phyloP scores from a whole-genome alignment of 2,113 vertebrate genomes.

The cattle (Bos taurus) region DNA sequence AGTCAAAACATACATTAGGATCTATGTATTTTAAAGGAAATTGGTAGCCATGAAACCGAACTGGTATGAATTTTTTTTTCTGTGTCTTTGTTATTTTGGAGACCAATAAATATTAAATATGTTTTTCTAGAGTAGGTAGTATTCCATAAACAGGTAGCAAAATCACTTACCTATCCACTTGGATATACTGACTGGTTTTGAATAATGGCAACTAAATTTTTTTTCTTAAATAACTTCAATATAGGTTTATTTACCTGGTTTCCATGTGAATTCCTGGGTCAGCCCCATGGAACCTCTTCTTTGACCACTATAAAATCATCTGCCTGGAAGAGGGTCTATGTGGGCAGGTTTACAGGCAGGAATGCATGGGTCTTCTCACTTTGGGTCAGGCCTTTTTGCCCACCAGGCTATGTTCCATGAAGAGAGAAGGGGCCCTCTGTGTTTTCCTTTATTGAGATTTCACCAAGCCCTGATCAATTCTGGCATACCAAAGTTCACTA shows the following conservation, averaged over 20 bases:
- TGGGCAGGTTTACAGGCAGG: neutral
- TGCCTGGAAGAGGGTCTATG: neutral
- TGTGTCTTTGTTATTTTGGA: slow-evolving; percentile 15
- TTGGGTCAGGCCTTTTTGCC: neutral
- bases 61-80: neutral
- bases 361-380: neutral
- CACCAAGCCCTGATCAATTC: neutral
- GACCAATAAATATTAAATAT: neutral
- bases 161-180: neutral
- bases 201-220: neutral
- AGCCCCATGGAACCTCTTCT: neutral
- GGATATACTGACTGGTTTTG: neutral
- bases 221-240: neutral
- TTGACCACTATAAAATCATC: neutral
- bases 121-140: neutral
- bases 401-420: neutral
- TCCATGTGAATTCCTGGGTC: neutral
- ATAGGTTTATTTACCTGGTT: neutral
- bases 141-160: slow-evolving; percentile 2
- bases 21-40: slow-evolving; percentile 19
- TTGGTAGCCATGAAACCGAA: neutral
- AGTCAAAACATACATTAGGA: neutral
- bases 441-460: neutral
- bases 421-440: neutral
- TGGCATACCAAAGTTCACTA: neutral